Conservation (phyloP, 2,797 vertebrate genomes). For the Coregonus suidteri region DNA sequence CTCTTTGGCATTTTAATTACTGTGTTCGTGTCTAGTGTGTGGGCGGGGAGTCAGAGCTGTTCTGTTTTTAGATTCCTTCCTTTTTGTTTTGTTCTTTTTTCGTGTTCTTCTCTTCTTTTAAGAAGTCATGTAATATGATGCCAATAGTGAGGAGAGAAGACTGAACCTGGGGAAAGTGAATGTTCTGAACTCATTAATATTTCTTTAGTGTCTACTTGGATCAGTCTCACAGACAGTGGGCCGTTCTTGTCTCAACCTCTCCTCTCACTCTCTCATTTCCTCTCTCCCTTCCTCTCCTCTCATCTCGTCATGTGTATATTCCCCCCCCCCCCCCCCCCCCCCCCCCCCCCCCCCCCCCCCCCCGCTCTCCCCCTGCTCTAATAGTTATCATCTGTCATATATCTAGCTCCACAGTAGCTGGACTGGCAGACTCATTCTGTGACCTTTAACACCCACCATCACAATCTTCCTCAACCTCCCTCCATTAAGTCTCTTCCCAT, state of each 20-base stretch:
- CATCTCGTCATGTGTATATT: background rate
- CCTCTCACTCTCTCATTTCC: background rate
- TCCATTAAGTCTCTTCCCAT: slow-evolving; percentile 22
- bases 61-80: too few relatives aligned
- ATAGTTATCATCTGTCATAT: background rate
- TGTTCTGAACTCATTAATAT: too few relatives aligned
- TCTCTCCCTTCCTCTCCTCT: background rate
- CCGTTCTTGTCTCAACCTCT: background rate
- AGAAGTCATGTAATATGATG: background rate
- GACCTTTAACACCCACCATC: background rate
- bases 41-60: too few relatives aligned
- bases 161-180: too few relatives aligned
- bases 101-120: background rate
- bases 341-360: background rate
- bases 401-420: background rate
- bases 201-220: too few relatives aligned
- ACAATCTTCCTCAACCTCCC: background rate
- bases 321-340: background rate
- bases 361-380: background rate
- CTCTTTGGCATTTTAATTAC: too few relatives aligned
- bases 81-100: too few relatives aligned
- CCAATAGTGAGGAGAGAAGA: too few relatives aligned
- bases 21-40: too few relatives aligned
- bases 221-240: background rate
- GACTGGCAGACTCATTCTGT: slow-evolving; percentile 26